phyloP scores from a whole-genome alignment of 2,113 vertebrate genomes.

The Pogona vitticeps region DNA sequence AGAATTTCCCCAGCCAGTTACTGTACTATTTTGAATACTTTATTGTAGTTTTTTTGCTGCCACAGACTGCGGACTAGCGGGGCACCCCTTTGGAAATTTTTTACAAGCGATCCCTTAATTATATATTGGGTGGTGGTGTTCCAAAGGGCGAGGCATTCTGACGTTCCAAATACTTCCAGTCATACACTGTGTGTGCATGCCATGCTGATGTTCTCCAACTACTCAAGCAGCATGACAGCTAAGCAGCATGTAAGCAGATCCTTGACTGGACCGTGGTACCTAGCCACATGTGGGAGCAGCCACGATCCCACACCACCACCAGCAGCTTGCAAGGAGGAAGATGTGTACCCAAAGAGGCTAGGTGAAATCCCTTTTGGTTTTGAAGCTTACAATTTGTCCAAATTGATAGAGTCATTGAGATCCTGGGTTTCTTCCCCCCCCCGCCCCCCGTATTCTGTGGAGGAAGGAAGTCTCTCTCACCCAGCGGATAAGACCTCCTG shows the following conservation, averaged over 20 bases:
- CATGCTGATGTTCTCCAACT: background rate
- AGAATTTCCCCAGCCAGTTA: too few species aligned
- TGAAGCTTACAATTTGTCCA: background rate
- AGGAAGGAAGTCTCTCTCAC: conserved; percentile 25
- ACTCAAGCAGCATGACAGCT: too few species aligned
- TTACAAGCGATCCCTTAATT: too few species aligned
- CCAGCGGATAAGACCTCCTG: conserved; percentile 2
- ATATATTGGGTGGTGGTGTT: too few species aligned
- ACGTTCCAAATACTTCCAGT: too few species aligned
- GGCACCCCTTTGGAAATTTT: too few species aligned
- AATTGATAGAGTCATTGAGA: background rate
- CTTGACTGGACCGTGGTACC: background rate
- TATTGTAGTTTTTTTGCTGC: too few species aligned
- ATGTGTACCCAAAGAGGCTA: background rate
- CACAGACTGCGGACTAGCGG: too few species aligned
- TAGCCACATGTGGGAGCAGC: background rate
- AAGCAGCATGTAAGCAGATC: background rate
- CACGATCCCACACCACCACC: too few species aligned
- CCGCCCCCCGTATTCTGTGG: too few species aligned
- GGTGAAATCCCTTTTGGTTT: background rate
- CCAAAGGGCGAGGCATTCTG: too few species aligned
- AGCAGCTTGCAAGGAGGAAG: background rate
- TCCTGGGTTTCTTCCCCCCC: background rate
- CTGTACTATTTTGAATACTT: too few species aligned
- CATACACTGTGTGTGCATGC: background rate